A percentile compares a stretch with the other conserved stretches of the same genome.
Conservation (phyloP, 2,888 invertebrate genomes). For the Margaritifera margaritifera region DNA sequence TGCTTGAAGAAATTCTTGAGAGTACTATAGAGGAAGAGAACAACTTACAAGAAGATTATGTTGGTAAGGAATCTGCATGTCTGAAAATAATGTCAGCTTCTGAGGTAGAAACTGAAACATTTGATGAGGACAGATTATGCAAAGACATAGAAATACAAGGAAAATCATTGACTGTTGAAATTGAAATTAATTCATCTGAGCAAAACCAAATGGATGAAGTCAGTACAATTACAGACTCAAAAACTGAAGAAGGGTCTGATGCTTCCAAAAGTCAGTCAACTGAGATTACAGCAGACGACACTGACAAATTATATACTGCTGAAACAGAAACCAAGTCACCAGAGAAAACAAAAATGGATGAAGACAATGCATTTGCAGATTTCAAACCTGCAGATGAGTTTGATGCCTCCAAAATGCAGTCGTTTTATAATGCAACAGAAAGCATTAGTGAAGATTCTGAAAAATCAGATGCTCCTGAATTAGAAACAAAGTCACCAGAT, state of each 20-base stretch:
- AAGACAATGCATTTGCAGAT: not conserved
- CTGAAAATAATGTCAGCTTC: not conserved
- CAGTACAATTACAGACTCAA: conserved; percentile 2
- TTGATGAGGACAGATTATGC: not conserved
- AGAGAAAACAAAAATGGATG: conserved; percentile 5
- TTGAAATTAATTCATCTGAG: too few species aligned
- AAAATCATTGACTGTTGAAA: too few species aligned
- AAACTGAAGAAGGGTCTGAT: not conserved
- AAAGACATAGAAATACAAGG: too few species aligned
- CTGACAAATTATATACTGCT: conserved; percentile 6
- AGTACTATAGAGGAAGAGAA: too few species aligned
- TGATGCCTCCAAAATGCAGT: not conserved
- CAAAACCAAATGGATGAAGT: conserved; percentile 6
- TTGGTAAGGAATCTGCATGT: too few species aligned
- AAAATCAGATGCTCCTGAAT: too few species aligned
- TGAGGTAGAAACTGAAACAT: not conserved
- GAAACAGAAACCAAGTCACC: conserved; percentile 10
- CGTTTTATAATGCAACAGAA: not conserved
- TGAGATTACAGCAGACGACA: not conserved
- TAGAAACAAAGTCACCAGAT: too few species aligned
- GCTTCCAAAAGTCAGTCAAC: not conserved
- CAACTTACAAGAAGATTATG: too few species aligned
- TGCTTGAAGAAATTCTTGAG: too few species aligned
- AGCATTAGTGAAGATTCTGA: not conserved
- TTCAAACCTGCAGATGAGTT: not conserved